Conservation (phyloP, 1,140 invertebrate species). For the Myzus persicae region DNA sequence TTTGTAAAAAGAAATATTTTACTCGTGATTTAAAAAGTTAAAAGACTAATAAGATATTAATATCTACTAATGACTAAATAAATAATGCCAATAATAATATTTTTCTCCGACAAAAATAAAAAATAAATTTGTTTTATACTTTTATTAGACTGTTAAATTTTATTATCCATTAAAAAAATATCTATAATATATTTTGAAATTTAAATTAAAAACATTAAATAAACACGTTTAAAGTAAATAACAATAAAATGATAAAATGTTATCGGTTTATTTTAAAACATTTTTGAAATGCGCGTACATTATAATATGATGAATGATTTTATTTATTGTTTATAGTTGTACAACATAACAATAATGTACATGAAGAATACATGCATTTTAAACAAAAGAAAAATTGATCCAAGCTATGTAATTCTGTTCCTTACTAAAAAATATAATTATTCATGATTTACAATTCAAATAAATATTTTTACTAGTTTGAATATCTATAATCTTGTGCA, state of each 20-base stretch:
- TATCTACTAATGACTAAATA: not conserved
- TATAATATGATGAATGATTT: not conserved
- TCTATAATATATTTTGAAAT: not conserved
- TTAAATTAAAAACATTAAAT: not conserved
- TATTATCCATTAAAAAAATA: not conserved
- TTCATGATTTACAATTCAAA: not conserved
- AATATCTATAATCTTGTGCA: not conserved
- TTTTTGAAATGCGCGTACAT: not conserved
- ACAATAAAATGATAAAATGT: not conserved
- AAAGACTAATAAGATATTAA: not conserved
- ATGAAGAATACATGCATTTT: not conserved
- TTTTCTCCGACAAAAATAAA: no score
- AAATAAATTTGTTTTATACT: not conserved
- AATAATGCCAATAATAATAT: not conserved
- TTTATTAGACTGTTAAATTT: slow-evolving; percentile 2
- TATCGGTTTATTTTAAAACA: not conserved
- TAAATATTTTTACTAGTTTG: not conserved
- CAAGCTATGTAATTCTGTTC: not conserved
- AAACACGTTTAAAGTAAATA: not conserved
- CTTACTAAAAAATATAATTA: not conserved
- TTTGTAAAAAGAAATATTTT: not conserved
- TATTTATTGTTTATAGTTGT: not conserved
- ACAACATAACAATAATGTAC: not conserved
- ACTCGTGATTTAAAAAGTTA: no score
- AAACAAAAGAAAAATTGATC: not conserved